Percentiles rank a stretch among this genome's conserved stretches.
Evolutionary conservation across 2,113 vertebrate genomes (phyloP).

Genomic region (Axis porcinus): DNA sequence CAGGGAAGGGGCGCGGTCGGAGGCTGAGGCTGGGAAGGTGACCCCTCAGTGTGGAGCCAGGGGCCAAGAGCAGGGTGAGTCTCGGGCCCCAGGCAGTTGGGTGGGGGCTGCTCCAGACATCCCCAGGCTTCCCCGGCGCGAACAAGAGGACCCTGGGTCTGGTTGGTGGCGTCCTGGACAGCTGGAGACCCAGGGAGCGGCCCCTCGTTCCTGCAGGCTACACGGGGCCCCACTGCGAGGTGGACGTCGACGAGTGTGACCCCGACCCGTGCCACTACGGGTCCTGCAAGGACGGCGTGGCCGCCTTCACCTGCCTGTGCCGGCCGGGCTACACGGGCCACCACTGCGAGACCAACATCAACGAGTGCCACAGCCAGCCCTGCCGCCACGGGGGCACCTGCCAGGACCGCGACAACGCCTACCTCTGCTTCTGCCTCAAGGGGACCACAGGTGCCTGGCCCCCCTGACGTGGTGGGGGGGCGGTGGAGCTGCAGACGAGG

Average conservation of each 20-base stretch:
- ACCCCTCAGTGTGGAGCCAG: neutral
- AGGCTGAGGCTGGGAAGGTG: too few relatives aligned
- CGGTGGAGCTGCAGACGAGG: fast-evolving
- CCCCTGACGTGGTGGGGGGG: fast-evolving
- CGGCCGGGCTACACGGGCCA: slow-evolving; percentile 90
- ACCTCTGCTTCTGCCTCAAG: slow-evolving; percentile 90
- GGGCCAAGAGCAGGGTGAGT: fast-evolving
- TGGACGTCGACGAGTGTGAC: slow-evolving; percentile 89
- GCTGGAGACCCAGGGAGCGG: neutral
- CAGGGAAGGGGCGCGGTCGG: fast-evolving
- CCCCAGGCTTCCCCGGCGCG: fast-evolving
- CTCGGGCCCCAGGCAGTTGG: fast-evolving
- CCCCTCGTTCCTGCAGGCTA: slow-evolving; percentile 82
- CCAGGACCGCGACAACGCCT: slow-evolving; percentile 89
- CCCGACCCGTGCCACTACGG: slow-evolving; percentile 94
- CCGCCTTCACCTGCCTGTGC: slow-evolving; percentile 92
- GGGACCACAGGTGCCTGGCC: slow-evolving; percentile 88
- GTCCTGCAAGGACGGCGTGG: slow-evolving; percentile 89
- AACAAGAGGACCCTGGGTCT: fast-evolving
- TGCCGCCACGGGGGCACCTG: slow-evolving; percentile 94
- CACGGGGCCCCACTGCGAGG: slow-evolving; percentile 88
- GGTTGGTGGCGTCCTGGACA: neutral
- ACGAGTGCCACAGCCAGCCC: slow-evolving; percentile 95
- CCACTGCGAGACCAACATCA: slow-evolving; percentile 93
- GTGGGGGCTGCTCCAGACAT: fast-evolving